Conservation (phyloP, 2,888 invertebrate species). For the Bedellia somnulentella region DNA sequence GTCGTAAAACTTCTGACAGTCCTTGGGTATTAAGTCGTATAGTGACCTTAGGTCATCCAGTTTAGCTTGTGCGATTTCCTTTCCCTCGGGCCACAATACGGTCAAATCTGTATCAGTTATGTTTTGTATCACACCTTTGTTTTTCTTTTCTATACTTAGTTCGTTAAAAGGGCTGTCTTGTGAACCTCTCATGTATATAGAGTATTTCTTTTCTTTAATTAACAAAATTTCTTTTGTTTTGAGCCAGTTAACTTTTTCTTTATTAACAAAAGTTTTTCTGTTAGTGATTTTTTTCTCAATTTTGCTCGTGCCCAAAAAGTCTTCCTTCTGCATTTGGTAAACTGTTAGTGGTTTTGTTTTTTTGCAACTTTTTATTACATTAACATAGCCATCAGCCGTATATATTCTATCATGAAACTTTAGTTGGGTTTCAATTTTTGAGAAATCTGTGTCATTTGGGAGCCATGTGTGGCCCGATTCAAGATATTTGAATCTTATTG, state of each 20-base stretch:
- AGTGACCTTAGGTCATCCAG: too few species aligned
- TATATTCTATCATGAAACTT: slow-evolving; percentile 8
- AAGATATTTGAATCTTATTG: slow-evolving; percentile 7
- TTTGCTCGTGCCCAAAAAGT: background rate
- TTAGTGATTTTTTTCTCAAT: background rate
- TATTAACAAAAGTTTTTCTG: too few species aligned
- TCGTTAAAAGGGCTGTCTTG: too few species aligned
- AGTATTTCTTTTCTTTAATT: too few species aligned
- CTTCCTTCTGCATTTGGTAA: background rate
- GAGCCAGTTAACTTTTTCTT: too few species aligned
- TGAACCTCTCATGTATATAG: too few species aligned
- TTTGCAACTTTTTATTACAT: slow-evolving; percentile 7
- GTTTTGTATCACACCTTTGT: background rate
- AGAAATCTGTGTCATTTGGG: slow-evolving; percentile 10
- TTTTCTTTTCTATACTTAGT: background rate
- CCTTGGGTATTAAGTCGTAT: slow-evolving; percentile 8
- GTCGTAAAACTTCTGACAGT: slow-evolving; percentile 9
- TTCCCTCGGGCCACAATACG: slow-evolving; percentile 11
- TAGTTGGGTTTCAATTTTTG: slow-evolving; percentile 8
- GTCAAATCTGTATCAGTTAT: slow-evolving; percentile 4
- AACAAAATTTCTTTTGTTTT: too few species aligned
- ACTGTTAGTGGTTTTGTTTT: background rate
- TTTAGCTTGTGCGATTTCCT: slow-evolving; percentile 11
- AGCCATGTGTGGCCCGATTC: slow-evolving; percentile 10
- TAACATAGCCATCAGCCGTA: slow-evolving; percentile 8